A percentile compares a stretch with the other conserved stretches of the same genome.
These are phyloP conservation scores for Hylaea fasciaria DNA, from an alignment of 2,888 invertebrate species.

Conservation along the genomic window DNA sequence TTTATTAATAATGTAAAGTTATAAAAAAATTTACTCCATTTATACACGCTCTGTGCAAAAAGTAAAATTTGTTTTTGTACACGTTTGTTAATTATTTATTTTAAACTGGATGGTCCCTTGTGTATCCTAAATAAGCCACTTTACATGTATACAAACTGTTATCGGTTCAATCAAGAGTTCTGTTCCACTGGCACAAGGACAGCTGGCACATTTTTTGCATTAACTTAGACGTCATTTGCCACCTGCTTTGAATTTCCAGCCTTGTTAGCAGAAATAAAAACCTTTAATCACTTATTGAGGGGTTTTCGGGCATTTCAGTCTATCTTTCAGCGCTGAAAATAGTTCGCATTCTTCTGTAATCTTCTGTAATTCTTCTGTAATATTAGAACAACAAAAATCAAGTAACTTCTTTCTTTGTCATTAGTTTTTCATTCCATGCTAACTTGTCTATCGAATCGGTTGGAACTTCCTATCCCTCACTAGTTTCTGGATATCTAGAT, in stretches of 20 bases:
- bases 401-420: too few species aligned
- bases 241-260: slow-evolving; percentile 25
- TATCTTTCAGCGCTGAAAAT: too few species aligned
- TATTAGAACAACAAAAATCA: too few species aligned
- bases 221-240: slow-evolving; percentile 7
- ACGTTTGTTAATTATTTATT: slow-evolving; percentile 1
- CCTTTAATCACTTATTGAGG: background rate
- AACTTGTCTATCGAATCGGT: too few species aligned
- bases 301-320: too few species aligned
- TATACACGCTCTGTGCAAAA: background rate
- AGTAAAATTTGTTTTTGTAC: background rate
- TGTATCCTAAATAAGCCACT: slow-evolving; percentile 29
- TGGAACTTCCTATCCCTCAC: too few species aligned
- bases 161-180: slow-evolving; percentile 19
- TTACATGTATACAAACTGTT: slow-evolving; percentile 16
- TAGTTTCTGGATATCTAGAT: background rate
- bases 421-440: too few species aligned
- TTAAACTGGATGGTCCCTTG: slow-evolving; percentile 19
- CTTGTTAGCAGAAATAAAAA: slow-evolving; percentile 5
- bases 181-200: slow-evolving; percentile 13
- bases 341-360: too few species aligned
- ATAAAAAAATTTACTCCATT: background rate
- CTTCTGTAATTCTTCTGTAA: too few species aligned
- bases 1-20: background rate
- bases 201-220: slow-evolving; percentile 26